Percentiles rank a stretch among this genome's conserved stretches.
phyloP scores from a whole-genome alignment of 2,797 vertebrate genomes.

The Microhierax caerulescens region DNA sequence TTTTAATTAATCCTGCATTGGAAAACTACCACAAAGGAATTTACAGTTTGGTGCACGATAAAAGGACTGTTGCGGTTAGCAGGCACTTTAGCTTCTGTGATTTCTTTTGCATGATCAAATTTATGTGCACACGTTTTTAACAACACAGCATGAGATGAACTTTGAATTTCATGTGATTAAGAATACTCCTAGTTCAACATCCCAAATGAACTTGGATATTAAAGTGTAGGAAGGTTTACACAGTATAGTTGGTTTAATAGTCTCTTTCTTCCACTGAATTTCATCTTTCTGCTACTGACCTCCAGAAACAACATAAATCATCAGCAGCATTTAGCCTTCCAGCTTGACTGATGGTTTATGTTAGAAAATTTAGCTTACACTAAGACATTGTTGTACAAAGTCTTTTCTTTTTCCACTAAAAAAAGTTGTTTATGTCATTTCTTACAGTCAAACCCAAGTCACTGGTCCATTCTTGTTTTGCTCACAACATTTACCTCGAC shows the following conservation, averaged over 20 bases:
- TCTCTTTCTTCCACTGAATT: background rate
- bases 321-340: background rate
- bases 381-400: background rate
- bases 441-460: background rate
- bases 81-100: background rate
- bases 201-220: background rate
- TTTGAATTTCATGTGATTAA: background rate
- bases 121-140: background rate
- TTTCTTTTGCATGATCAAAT: background rate
- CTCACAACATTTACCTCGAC: background rate
- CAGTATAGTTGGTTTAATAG: background rate
- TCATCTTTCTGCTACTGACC: background rate
- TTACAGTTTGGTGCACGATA: background rate
- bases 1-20: background rate
- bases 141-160: background rate
- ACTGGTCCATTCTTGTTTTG: background rate
- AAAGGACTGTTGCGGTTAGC: background rate
- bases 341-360: background rate
- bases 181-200: background rate
- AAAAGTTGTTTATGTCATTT: background rate
- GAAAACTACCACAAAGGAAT: background rate
- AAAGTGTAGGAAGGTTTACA: background rate
- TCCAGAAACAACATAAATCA: background rate
- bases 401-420: background rate
- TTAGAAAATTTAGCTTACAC: background rate